These are phyloP conservation scores for Flabesymbios commensalis DNA, from an alignment of 2,888 invertebrate species.

Conservation along the genomic window DNA sequence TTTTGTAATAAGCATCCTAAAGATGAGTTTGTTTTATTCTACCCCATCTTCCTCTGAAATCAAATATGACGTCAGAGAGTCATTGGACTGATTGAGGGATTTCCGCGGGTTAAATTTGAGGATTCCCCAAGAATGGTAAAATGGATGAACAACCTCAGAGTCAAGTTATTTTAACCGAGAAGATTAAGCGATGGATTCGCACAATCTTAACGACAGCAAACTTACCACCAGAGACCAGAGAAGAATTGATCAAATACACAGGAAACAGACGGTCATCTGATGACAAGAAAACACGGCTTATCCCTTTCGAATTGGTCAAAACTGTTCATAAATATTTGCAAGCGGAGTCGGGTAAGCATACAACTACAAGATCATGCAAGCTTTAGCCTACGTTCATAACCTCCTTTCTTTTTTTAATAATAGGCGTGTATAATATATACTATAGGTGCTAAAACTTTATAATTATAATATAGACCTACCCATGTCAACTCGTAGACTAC, in stretches of 20 bases:
- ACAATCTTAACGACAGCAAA: conserved; percentile 26
- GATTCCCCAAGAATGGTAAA: background rate
- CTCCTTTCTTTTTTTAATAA: too few species aligned
- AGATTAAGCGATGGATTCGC: conserved; percentile 31
- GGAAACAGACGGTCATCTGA: conserved; percentile 12
- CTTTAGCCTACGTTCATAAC: too few species aligned
- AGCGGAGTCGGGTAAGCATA: too few species aligned
- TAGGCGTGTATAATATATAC: too few species aligned
- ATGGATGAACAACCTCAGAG: background rate
- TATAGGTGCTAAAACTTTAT: too few species aligned
- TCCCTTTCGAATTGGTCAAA: conserved; percentile 37
- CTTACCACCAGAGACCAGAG: conserved; percentile 24
- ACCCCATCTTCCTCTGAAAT: background rate
- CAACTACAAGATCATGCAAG: too few species aligned
- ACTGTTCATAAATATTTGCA: conserved; percentile 23
- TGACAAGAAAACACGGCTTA: conserved; percentile 22
- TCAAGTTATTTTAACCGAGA: conserved; percentile 37
- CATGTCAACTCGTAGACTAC: too few species aligned
- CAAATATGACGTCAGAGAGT: background rate
- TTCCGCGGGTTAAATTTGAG: background rate
- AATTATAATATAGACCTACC: too few species aligned
- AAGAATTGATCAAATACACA: conserved; percentile 27
- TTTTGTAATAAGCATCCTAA: too few species aligned
- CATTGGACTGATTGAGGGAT: background rate
- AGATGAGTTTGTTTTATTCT: too few species aligned